Evolutionary conservation across 2,888 invertebrate genomes (phyloP).

Genomic region (Agrochola litura): DNA sequence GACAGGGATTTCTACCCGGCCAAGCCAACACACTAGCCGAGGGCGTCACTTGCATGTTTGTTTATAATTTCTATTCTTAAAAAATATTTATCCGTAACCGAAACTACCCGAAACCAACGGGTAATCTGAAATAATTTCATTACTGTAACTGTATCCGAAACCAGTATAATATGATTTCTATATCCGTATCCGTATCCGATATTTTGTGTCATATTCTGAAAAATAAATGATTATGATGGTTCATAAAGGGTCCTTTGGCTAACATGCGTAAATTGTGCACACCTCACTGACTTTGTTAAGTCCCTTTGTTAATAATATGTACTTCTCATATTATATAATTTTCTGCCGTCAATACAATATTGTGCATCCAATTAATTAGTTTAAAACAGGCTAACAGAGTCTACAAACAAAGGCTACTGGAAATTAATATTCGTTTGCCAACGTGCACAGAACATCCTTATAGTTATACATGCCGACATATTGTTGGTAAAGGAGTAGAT

Average conservation of each 20-base stretch:
- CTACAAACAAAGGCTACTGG: conserved; percentile 38
- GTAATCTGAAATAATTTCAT: too few species aligned
- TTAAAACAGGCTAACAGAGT: conserved; percentile 27
- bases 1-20: too few species aligned
- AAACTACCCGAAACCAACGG: too few species aligned
- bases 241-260: not conserved
- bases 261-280: not conserved
- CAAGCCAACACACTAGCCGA: too few species aligned
- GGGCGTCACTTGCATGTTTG: too few species aligned
- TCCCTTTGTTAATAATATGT: not conserved
- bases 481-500: conserved; percentile 12
- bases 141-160: too few species aligned
- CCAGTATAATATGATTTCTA: too few species aligned
- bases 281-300: not conserved
- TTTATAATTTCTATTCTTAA: too few species aligned
- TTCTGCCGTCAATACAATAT: conserved; percentile 9
- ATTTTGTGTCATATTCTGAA: too few species aligned
- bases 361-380: conserved; percentile 37
- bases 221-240: too few species aligned
- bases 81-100: too few species aligned
- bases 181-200: too few species aligned
- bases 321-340: not conserved
- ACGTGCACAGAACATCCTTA: conserved; percentile 14
- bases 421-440: conserved; percentile 52
- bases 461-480: conserved; percentile 4